Base-by-base conservation (phyloP, 2,113 vertebrate species). In the Scartelaos histophorus region DNA sequence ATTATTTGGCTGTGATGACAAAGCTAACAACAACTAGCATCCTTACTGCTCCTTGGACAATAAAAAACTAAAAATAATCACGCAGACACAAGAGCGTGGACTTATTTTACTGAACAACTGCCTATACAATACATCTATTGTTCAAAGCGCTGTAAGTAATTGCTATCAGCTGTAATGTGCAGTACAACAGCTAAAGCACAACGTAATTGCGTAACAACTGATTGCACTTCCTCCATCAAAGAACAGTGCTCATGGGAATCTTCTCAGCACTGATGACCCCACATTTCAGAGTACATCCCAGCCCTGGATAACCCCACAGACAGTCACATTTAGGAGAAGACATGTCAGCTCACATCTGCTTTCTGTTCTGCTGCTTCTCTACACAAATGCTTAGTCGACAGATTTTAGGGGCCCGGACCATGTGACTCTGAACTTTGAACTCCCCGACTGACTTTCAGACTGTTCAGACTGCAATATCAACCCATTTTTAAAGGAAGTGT, bases 371-470 rank as follows among this genome's bases (percentile, higher is more conserved):
- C 58, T 65, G 64, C 47, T 70, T 74, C 76, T 80, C 67, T 72
- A 76, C 78, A 76, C 71, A 88, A 83, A 67, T 45, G 76, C 61
- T 2, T 13, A 54, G 53, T 88, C 79, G 54, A 70, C 58, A 53
- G 45, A 35, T 84, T 87, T 78, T 56, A 81, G 38, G 51, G 13
- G 78, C 85, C 78, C 84, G 72, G 79, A 79, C 79, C 73, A 69
- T 67, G 35, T 86, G 73, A 81, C 73, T 43, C 5, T 9, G 38
- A 43, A 43, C 85, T 43, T 62, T 83, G 81, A 79, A 73, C 82
- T 73, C 66, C 58, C 54, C 64, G 56, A 54, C 72, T 70, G 34
- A 67, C 81, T 47, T 19, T 22, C 7, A 38, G 56, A 45, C 45
- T 11, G 34, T 43, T 51, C 57, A 47, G 24, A 53, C 15, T 67